Conservation (phyloP, 2,888 invertebrate genomes). For the Acleris cristana region DNA sequence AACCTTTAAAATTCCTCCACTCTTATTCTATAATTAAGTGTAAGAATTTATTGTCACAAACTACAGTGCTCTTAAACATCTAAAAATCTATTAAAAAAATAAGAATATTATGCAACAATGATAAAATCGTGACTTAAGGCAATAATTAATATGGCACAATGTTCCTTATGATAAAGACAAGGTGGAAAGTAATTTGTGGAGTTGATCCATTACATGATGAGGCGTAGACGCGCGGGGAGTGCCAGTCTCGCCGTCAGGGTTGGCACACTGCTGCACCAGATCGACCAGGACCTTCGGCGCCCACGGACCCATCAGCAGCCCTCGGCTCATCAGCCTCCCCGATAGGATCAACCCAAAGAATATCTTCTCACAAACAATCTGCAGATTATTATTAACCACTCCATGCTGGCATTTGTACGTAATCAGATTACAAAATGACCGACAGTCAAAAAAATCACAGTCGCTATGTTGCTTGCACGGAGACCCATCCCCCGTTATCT, state of each 20-base stretch:
- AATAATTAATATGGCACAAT: constrained; percentile 44
- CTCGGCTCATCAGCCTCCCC: constrained; percentile 84
- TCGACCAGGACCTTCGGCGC: constrained; percentile 84
- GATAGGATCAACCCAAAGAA: constrained; percentile 86
- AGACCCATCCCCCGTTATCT: constrained; percentile 70
- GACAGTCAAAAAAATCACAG: constrained; percentile 87
- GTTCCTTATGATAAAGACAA: constrained; percentile 41
- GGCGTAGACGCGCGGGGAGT: constrained; percentile 74
- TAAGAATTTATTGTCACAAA: constrained; percentile 20
- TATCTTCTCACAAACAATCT: constrained; percentile 87
- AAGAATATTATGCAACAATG: background rate
- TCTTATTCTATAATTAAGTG: constrained; percentile 15
- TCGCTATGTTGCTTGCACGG: constrained; percentile 84
- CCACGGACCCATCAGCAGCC: constrained; percentile 83
- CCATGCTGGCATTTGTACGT: constrained; percentile 79
- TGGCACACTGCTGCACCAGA: constrained; percentile 84
- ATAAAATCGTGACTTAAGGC: constrained; percentile 24
- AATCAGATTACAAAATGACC: constrained; percentile 82
- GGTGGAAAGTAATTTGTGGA: constrained; percentile 80
- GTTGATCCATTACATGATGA: constrained; percentile 72
- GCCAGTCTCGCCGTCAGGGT: constrained; percentile 75
- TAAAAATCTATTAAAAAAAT: constrained; percentile 24
- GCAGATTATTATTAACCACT: constrained; percentile 86
- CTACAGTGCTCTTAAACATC: constrained; percentile 10
- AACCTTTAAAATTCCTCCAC: no score